Evolutionary conservation across 2,888 invertebrate genomes (phyloP).

Genomic region (Odontocolon sp.): DNA sequence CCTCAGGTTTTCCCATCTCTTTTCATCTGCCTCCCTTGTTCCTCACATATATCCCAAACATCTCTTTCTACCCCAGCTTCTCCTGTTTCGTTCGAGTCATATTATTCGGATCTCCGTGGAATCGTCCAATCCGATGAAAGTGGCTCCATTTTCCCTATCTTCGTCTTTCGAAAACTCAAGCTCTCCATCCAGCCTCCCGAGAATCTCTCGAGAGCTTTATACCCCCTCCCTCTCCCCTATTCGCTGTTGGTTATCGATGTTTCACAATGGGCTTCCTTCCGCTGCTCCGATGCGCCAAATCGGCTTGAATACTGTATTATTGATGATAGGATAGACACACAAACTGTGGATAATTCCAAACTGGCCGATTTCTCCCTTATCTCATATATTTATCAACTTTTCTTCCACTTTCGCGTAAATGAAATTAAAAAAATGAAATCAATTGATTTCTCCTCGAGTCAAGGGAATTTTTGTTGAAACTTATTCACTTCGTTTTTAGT

Average conservation of each 20-base stretch:
- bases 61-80: not conserved
- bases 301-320: not conserved
- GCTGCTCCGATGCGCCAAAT: not conserved
- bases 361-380: too few relatives aligned
- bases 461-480: too few relatives aligned
- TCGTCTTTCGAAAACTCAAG: not conserved
- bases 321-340: too few relatives aligned
- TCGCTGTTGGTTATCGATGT: slow-evolving; percentile 26
- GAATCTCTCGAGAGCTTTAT: slow-evolving; percentile 22
- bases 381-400: too few relatives aligned
- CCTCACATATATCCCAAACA: not conserved
- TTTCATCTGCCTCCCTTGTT: slow-evolving; percentile 15
- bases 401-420: too few relatives aligned
- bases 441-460: too few relatives aligned
- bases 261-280: slow-evolving; percentile 3
- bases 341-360: too few relatives aligned
- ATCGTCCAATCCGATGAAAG: slow-evolving; percentile 46
- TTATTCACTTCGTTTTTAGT: too few relatives aligned
- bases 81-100: not conserved
- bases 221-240: not conserved
- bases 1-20: slow-evolving; percentile 2
- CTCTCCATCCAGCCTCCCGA: slow-evolving; percentile 18
- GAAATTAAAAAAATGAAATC: too few relatives aligned
- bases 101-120: slow-evolving; percentile 37
- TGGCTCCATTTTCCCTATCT: slow-evolving; percentile 37